phyloP scores from a whole-genome alignment of 2,888 invertebrate species.

The Oegoconia quadripuncta region DNA sequence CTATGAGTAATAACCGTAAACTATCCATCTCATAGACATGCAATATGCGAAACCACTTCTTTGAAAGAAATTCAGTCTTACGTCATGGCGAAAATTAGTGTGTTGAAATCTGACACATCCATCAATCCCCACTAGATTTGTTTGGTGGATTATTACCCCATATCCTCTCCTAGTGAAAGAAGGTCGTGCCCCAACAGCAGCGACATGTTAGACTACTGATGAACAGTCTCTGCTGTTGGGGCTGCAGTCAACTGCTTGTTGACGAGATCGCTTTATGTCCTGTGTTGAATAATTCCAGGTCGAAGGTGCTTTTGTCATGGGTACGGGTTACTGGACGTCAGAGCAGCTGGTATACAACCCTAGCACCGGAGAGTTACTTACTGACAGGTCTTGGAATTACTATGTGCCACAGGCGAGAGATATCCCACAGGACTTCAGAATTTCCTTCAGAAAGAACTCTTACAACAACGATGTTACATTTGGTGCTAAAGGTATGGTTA shows the following conservation, averaged over 20 bases:
- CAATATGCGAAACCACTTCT: too few relatives aligned
- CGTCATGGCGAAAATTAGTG: too few relatives aligned
- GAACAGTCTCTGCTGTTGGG: neutral
- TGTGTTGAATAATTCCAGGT: conserved; percentile 39
- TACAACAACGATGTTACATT: conserved; percentile 80
- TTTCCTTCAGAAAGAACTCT: conserved; percentile 81
- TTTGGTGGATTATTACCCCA: too few relatives aligned
- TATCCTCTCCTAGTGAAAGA: too few relatives aligned
- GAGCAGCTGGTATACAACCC: conserved; percentile 83
- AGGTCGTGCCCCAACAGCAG: too few relatives aligned
- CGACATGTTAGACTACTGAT: too few relatives aligned
- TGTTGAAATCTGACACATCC: too few relatives aligned
- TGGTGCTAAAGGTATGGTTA: conserved; percentile 80
- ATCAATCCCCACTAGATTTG: too few relatives aligned
- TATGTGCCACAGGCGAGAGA: conserved; percentile 86
- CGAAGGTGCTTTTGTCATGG: conserved; percentile 89
- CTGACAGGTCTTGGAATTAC: conserved; percentile 88
- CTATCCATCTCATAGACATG: too few relatives aligned
- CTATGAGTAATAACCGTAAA: too few relatives aligned
- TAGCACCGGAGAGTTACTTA: conserved; percentile 82
- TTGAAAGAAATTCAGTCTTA: too few relatives aligned
- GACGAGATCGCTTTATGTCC: neutral
- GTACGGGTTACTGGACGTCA: conserved; percentile 84
- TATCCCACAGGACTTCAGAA: conserved; percentile 85
- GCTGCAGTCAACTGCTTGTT: neutral